These are phyloP conservation scores for Numenius phaeopus DNA, from an alignment of 2,797 vertebrate genomes.

Conservation along the genomic window DNA sequence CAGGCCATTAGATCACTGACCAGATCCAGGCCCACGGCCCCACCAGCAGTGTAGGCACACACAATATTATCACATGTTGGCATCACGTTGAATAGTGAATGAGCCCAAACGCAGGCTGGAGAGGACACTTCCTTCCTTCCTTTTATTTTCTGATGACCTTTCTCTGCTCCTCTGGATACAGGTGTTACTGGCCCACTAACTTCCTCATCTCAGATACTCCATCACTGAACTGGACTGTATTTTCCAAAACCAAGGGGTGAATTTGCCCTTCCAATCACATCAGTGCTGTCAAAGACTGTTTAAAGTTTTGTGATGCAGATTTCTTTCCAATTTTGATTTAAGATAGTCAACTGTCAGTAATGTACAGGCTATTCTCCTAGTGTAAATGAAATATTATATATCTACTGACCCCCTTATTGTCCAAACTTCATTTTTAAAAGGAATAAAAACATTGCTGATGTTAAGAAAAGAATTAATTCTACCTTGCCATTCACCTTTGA, in stretches of 20 bases:
- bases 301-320: neutral
- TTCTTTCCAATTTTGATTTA: neutral
- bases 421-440: neutral
- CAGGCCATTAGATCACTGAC: neutral
- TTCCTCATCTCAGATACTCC: neutral
- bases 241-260: neutral
- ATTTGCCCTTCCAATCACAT: neutral
- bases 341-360: neutral
- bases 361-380: neutral
- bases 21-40: neutral
- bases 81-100: neutral
- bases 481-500: neutral
- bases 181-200: neutral
- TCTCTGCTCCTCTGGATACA: neutral
- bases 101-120: neutral
- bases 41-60: neutral
- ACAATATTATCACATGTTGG: neutral
- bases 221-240: neutral
- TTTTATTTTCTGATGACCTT: neutral
- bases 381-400: neutral
- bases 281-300: neutral
- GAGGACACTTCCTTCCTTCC: neutral
- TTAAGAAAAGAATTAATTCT: neutral
- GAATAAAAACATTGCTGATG: neutral
- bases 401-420: neutral